phyloP scores from a whole-genome alignment of 1,140 invertebrate species.

The Pachypeltis micranthus region DNA sequence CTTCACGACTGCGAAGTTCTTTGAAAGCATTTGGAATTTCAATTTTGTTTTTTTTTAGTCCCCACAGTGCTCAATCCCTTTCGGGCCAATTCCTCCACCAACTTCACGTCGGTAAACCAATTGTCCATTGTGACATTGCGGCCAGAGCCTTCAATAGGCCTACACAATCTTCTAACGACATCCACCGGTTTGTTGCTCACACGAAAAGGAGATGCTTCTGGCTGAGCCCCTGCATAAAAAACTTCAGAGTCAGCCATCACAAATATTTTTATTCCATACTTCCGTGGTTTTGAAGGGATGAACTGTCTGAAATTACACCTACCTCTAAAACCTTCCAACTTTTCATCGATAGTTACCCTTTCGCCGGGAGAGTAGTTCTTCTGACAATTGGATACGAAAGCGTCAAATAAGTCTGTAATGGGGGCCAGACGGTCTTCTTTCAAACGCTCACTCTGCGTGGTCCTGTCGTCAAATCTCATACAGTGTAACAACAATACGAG shows the following conservation, averaged over 20 bases:
- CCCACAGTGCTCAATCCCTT: slow-evolving; percentile 31
- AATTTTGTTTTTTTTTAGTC: slow-evolving; percentile 32
- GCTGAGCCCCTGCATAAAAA: slow-evolving; percentile 32
- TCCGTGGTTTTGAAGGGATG: slow-evolving; percentile 33
- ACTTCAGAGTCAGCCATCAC: slow-evolving; percentile 28
- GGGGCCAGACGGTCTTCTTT: slow-evolving; percentile 32
- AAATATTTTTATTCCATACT: slow-evolving; percentile 34
- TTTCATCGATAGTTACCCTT: slow-evolving; percentile 36
- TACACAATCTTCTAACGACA: slow-evolving; percentile 25
- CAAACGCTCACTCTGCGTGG: slow-evolving; percentile 25
- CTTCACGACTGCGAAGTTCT: slow-evolving; percentile 27
- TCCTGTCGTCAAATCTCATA: slow-evolving; percentile 30
- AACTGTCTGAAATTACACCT: slow-evolving; percentile 35
- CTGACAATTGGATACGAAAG: slow-evolving; percentile 31
- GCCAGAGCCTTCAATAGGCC: slow-evolving; percentile 23
- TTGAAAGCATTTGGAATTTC: slow-evolving; percentile 31
- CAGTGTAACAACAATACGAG: slow-evolving; percentile 28
- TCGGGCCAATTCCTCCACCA: slow-evolving; percentile 24
- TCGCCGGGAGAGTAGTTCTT: slow-evolving; percentile 31
- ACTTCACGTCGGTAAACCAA: slow-evolving; percentile 22
- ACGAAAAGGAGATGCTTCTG: slow-evolving; percentile 29
- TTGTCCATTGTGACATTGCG: slow-evolving; percentile 30
- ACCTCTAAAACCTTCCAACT: slow-evolving; percentile 34
- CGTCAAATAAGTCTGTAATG: slow-evolving; percentile 32
- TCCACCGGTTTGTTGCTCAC: slow-evolving; percentile 28